phyloP scores from a whole-genome alignment of 1,140 invertebrate species.

The Prorops nasuta region DNA sequence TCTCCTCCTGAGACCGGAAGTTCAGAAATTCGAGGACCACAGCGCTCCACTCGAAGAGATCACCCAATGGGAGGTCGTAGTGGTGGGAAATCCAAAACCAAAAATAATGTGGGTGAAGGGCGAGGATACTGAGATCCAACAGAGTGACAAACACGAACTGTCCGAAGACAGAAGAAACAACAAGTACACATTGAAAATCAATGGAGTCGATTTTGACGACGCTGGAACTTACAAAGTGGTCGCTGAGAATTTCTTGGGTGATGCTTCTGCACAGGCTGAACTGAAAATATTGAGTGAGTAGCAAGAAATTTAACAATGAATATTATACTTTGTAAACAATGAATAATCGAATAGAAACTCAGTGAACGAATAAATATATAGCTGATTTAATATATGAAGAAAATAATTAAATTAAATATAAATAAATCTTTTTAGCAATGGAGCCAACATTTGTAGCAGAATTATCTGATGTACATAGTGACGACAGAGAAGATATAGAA shows the following conservation, averaged over 20 bases:
- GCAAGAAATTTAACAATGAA: too few species aligned
- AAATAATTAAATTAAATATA: slow-evolving; percentile 5
- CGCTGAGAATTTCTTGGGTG: slow-evolving; percentile 75
- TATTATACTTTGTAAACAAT: too few species aligned
- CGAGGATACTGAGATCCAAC: slow-evolving; percentile 62
- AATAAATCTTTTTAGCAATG: slow-evolving; percentile 63
- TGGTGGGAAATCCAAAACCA: slow-evolving; percentile 77
- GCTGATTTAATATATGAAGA: too few species aligned
- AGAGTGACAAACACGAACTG: slow-evolving; percentile 60
- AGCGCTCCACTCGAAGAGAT: slow-evolving; percentile 70
- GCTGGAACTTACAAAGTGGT: slow-evolving; percentile 76
- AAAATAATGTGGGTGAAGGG: slow-evolving; percentile 71
- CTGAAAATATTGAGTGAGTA: slow-evolving; percentile 72
- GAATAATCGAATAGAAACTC: slow-evolving; percentile 5
- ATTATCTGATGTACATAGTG: slow-evolving; percentile 66
- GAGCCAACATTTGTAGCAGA: slow-evolving; percentile 71
- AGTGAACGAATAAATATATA: too few species aligned
- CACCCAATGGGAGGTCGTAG: slow-evolving; percentile 67
- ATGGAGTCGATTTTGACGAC: slow-evolving; percentile 69
- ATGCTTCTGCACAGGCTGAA: slow-evolving; percentile 66
- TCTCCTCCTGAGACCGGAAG: slow-evolving; percentile 73
- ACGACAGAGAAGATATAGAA: slow-evolving; percentile 67
- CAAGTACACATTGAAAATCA: slow-evolving; percentile 68
- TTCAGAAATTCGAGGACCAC: slow-evolving; percentile 72
- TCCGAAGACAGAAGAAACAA: slow-evolving; percentile 65